Percentiles rank a stretch among this genome's conserved stretches.
Conservation (phyloP, 1,140 invertebrate genomes). For the Eumaeus atala region DNA sequence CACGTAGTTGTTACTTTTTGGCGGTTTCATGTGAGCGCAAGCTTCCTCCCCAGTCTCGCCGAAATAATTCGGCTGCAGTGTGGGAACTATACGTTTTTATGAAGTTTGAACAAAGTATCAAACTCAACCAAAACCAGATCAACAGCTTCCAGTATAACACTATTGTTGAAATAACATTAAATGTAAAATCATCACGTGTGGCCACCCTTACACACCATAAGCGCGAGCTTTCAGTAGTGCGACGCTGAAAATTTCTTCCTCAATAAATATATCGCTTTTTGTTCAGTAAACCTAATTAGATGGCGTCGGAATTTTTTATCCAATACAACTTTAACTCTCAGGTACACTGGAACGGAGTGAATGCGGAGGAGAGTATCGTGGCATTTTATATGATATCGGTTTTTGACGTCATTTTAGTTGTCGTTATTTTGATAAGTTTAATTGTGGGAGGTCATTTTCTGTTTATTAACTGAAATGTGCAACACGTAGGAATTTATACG, state of each 20-base stretch:
- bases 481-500: no score
- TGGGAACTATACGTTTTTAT: no score
- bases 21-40: no score
- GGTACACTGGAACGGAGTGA: slow-evolving; percentile 16
- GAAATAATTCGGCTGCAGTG: no score
- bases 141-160: neutral
- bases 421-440: no score
- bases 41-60: no score
- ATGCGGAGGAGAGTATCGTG: slow-evolving; percentile 12
- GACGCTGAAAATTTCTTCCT: slow-evolving; percentile 18
- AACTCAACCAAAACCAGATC: neutral
- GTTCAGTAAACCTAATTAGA: slow-evolving; percentile 19
- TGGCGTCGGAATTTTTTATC: slow-evolving; percentile 18
- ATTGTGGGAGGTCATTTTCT: no score
- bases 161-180: neutral
- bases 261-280: slow-evolving; percentile 20
- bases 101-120: no score
- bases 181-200: slow-evolving; percentile 11
- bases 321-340: slow-evolving; percentile 19
- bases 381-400: slow-evolving; percentile 5
- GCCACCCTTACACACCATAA: slow-evolving; percentile 12
- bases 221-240: slow-evolving; percentile 12
- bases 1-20: no score
- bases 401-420: slow-evolving; percentile 3
- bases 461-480: no score